A percentile compares a stretch with the other conserved stretches of the same genome.
These are phyloP conservation scores for Acleris laterana DNA, from an alignment of 2,888 invertebrate species.

Conservation along the genomic window DNA sequence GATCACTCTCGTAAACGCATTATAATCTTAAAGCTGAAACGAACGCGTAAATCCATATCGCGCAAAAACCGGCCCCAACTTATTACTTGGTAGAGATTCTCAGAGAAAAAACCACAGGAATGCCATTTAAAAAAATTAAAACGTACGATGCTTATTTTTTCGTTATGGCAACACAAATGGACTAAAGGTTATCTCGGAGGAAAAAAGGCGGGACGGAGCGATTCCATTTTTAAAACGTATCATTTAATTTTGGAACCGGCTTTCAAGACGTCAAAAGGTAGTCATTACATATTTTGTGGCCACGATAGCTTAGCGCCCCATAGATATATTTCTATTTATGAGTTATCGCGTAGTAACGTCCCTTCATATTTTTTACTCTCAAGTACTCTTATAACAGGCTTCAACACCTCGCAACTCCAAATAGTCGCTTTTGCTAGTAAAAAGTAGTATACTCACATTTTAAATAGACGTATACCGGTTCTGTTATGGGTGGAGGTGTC, in stretches of 20 bases:
- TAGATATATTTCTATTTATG: constrained; percentile 65
- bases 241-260: constrained; percentile 84
- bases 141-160: constrained; percentile 78
- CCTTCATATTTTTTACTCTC: constrained; percentile 23
- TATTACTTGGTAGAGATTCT: constrained; percentile 69
- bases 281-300: constrained; percentile 82
- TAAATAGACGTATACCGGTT: constrained; percentile 37
- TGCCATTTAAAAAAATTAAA: constrained; percentile 84
- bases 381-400: constrained; percentile 17
- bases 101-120: constrained; percentile 82
- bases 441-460: constrained; percentile 31
- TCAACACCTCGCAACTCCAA: constrained; percentile 18
- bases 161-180: constrained; percentile 79
- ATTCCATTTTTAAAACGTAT: constrained; percentile 85
- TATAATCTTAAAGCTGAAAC: constrained; percentile 25
- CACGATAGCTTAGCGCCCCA: constrained; percentile 73
- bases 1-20: constrained; percentile 14
- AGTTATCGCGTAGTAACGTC: constrained; percentile 51
- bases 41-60: constrained; percentile 60
- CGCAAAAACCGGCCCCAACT: constrained; percentile 73
- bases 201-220: constrained; percentile 83
- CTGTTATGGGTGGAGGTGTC: constrained; percentile 58
- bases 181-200: constrained; percentile 82
- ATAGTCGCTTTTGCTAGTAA: constrained; percentile 42
- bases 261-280: constrained; percentile 83